Conservation (phyloP, 2,888 invertebrate genomes). For the Zygothrica quintamaculata region DNA sequence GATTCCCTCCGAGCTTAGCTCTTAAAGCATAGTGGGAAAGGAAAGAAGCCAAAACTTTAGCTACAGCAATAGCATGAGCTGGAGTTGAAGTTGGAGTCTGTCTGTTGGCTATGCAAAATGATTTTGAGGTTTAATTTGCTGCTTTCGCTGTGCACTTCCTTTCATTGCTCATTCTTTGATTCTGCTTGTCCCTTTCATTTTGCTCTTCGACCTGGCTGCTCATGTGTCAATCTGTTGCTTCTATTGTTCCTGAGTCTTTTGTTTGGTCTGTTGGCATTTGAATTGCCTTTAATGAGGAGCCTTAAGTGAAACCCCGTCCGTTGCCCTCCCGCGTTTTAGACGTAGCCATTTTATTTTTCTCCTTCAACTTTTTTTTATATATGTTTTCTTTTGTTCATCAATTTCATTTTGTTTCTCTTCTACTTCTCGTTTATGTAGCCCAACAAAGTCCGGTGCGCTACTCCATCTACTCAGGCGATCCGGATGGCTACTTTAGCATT, state of each 20-base stretch:
- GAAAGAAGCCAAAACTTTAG: background rate
- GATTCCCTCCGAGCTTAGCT: background rate
- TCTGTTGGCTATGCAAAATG: conserved; percentile 71
- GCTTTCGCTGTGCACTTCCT: conserved; percentile 77
- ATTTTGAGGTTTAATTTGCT: conserved; percentile 73
- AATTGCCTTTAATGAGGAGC: conserved; percentile 71
- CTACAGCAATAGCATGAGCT: conserved; percentile 10
- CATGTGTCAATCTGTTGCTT: conserved; percentile 69
- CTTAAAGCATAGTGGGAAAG: background rate
- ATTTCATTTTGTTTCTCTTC: conserved; percentile 12
- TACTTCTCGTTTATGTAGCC: conserved; percentile 63
- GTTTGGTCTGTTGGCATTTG: conserved; percentile 59
- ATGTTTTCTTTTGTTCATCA: conserved; percentile 28
- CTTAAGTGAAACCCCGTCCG: conserved; percentile 35
- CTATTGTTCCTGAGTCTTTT: conserved; percentile 70
- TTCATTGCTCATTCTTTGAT: conserved; percentile 38
- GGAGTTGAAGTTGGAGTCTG: conserved; percentile 14
- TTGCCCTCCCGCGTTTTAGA: too few relatives aligned
- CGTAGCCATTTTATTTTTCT: too few relatives aligned
- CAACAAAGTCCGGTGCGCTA: conserved; percentile 89
- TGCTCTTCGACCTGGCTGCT: conserved; percentile 37
- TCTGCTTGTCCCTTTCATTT: background rate
- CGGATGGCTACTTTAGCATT: conserved; percentile 91
- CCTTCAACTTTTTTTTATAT: background rate
- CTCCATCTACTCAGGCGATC: conserved; percentile 93